These are phyloP conservation scores for Aphis gossypii DNA, from an alignment of 1,140 invertebrate genomes.

Conservation along the genomic window DNA sequence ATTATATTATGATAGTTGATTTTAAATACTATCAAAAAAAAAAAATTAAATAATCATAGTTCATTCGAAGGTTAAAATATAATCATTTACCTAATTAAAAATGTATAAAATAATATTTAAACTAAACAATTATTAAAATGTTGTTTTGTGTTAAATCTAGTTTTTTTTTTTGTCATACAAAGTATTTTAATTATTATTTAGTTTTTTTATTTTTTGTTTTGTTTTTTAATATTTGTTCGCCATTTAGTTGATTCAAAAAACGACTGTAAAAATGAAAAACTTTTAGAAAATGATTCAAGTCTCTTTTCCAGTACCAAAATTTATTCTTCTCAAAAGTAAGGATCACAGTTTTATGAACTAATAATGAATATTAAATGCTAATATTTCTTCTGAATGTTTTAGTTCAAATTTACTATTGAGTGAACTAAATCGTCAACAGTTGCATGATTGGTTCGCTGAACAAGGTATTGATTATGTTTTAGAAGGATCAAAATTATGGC, in stretches of 20 bases:
- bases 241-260: conserved; percentile 42
- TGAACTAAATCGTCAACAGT: conserved; percentile 84
- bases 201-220: background rate
- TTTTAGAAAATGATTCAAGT: conserved; percentile 1
- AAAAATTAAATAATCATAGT: background rate
- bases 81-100: background rate
- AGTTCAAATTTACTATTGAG: conserved; percentile 71
- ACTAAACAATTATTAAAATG: background rate
- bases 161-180: background rate
- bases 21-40: background rate
- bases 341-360: background rate
- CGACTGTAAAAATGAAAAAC: background rate
- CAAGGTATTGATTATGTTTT: conserved; percentile 87
- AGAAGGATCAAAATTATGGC: conserved; percentile 80
- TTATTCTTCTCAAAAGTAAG: conserved; percentile 46
- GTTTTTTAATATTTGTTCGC: background rate
- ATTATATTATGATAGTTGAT: background rate
- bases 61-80: background rate
- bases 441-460: conserved; percentile 87
- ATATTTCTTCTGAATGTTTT: conserved; percentile 46
- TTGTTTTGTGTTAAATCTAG: background rate
- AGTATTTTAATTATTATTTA: background rate
- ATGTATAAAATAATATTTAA: background rate
- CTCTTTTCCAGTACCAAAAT: conserved; percentile 39
- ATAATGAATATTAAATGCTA: background rate